Evolutionary conservation across 2,113 vertebrate species (phyloP).

Genomic region (Cynocephalus volans): DNA sequence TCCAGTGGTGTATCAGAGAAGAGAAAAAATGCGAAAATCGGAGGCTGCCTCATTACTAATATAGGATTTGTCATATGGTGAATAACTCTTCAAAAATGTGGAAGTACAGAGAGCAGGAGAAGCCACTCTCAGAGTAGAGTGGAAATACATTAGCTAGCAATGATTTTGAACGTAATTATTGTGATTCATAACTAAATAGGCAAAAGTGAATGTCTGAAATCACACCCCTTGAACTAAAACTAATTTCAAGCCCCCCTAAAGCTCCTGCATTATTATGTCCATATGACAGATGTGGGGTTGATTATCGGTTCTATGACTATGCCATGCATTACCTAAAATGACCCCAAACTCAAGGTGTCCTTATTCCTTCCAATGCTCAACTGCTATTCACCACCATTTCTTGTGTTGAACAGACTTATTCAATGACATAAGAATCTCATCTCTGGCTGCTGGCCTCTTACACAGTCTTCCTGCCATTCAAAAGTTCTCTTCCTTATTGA

Average conservation of each 20-base stretch:
- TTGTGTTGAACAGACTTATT: not conserved
- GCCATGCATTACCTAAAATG: not conserved
- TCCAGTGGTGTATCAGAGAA: not conserved
- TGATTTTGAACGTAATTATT: conserved; percentile 21
- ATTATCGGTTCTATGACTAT: not conserved
- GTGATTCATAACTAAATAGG: not conserved
- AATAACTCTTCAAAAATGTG: not conserved
- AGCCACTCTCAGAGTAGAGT: not conserved
- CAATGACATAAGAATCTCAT: not conserved
- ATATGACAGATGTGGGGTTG: not conserved
- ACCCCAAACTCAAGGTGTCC: not conserved
- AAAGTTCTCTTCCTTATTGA: conserved; percentile 31
- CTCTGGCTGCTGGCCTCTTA: not conserved
- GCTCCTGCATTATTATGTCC: not conserved
- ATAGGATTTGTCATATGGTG: not conserved
- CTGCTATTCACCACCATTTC: not conserved
- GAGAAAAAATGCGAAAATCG: conserved; percentile 7
- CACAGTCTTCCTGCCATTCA: conserved; percentile 43
- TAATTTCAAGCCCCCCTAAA: not conserved
- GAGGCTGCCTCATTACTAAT: not conserved
- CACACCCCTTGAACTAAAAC: not conserved
- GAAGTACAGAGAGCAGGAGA: not conserved
- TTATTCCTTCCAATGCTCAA: not conserved
- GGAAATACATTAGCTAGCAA: not conserved
- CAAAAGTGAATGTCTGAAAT: conserved; percentile 42